Base-by-base conservation (phyloP, 2,888 invertebrate genomes). In the Trichopria drosophilae region DNA sequence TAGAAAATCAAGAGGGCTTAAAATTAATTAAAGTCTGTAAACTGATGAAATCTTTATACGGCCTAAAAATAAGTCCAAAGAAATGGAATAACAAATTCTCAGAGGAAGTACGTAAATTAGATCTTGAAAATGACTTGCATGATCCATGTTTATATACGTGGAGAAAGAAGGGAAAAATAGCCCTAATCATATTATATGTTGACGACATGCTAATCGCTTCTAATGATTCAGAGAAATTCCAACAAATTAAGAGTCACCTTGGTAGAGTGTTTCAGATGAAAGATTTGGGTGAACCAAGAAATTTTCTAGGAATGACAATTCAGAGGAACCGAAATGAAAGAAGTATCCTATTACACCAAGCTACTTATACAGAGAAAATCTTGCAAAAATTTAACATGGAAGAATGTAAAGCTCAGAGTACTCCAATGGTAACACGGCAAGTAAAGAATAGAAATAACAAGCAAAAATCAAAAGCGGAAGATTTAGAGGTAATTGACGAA, bases 11-110 rank as follows among this genome's bases (percentile, higher is more conserved):
- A n/a, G n/a, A n/a, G n/a, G n/a, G n/a, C n/a, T n/a, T n/a, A n/a
- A n/a, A n/a, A n/a, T n/a, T 22, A 22, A 28, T 10, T 3, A 50
- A 58, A 48, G 57, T 59, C 0, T 60, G 55, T 39, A 58, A 59
- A 48, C 15, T 62, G 15, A 39, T 58, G 22, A 56, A 31, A 41
- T 35, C 55, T 4, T 6, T 63, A 53, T n/a, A n/a, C n/a, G n/a
- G n/a, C n/a, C n/a, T n/a, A n/a, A n/a, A n/a, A n/a, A n/a, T n/a
- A n/a, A n/a, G 57, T 34, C 47, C 58, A 3, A 59, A 59, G 32
- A 24, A 26, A n/a, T 63, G 61, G 58, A 53, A 59, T 29, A 44
- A 53, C 15, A 59, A 47, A 31, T 58, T 61, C 32, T 31, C 57
- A 41, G 56, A 62, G 18, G 61, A 51, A 44, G 44, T 29, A 42